Percentiles rank a stretch among this genome's conserved stretches.
Conservation (phyloP, 2,113 vertebrate genomes). For the Dryoscopus gambensis region DNA sequence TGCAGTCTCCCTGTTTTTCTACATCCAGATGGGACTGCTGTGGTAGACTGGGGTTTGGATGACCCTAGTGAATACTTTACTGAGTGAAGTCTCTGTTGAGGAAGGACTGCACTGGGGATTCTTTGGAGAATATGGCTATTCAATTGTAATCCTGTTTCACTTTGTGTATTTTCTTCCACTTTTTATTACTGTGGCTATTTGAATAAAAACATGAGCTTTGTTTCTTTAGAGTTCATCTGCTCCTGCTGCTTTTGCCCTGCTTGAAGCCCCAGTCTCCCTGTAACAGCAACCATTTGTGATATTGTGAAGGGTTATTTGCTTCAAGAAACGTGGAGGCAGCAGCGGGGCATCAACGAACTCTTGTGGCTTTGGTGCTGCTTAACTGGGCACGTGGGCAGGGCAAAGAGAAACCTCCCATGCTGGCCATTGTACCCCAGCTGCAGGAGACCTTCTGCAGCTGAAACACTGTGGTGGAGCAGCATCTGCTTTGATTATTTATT, state of each 20-base stretch:
- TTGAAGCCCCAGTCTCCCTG: neutral
- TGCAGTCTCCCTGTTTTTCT: neutral
- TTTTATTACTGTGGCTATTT: neutral
- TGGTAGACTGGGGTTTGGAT: neutral
- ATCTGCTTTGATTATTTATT: neutral
- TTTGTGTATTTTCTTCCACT: neutral
- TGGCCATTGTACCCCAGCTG: neutral
- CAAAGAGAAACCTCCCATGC: neutral
- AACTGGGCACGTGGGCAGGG: neutral
- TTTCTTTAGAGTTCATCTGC: neutral
- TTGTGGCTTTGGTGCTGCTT: neutral
- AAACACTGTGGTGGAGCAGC: neutral
- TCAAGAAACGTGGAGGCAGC: neutral
- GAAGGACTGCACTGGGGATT: neutral
- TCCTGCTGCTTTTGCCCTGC: slow-evolving; percentile 32
- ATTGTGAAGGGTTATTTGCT: neutral
- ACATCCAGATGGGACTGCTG: neutral
- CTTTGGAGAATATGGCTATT: neutral
- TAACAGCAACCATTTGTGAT: neutral
- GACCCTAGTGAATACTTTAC: neutral
- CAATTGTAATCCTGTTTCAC: neutral
- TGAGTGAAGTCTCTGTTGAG: neutral
- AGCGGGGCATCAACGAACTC: neutral
- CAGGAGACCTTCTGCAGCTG: neutral
- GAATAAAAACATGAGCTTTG: neutral